Evolutionary conservation across 2,888 invertebrate genomes (phyloP).

Genomic region (Tetramorium bicarinatum): DNA sequence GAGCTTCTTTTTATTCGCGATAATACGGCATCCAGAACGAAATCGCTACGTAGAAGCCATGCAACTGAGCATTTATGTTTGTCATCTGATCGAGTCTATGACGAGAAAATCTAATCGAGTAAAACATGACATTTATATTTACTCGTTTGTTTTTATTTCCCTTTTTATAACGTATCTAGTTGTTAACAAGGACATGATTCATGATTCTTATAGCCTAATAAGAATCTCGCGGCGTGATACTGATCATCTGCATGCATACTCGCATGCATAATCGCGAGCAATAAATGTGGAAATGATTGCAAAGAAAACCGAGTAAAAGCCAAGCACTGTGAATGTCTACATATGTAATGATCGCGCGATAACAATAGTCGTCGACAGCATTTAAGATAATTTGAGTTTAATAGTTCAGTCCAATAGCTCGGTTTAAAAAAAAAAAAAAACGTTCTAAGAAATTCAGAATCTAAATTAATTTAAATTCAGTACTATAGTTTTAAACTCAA

Average conservation of each 20-base stretch:
- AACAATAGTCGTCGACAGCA: background rate
- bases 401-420: background rate
- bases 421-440: background rate
- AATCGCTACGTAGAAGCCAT: background rate
- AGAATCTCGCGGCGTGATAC: background rate
- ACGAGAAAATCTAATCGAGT: background rate
- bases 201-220: background rate
- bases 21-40: background rate
- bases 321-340: constrained; percentile 1
- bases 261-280: constrained; percentile 4
- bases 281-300: background rate
- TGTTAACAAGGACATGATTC: background rate
- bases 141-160: background rate
- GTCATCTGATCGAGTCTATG: background rate
- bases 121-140: background rate
- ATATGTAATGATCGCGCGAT: background rate
- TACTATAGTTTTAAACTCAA: background rate
- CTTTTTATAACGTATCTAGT: background rate
- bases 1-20: background rate
- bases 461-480: background rate
- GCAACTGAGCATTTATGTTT: constrained; percentile 12
- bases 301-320: background rate
- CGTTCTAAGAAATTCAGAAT: background rate
- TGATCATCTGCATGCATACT: background rate
- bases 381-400: background rate